phyloP scores from a whole-genome alignment of 2,888 invertebrate species.

The Ennomos erosarius region DNA sequence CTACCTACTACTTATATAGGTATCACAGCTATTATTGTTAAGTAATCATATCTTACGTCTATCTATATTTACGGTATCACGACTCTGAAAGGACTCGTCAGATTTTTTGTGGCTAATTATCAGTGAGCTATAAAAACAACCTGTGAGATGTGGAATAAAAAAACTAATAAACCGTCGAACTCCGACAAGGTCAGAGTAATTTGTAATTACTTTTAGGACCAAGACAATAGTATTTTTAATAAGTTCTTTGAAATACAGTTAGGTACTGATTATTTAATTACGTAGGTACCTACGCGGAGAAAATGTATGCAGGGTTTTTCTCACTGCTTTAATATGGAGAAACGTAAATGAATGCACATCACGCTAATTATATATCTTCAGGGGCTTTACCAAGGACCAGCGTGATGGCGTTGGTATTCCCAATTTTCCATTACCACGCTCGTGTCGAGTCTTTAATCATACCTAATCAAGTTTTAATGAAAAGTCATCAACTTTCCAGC shows the following conservation, averaged over 20 bases:
- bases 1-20: too few species aligned
- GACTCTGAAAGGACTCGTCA: conserved; percentile 12
- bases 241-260: not conserved
- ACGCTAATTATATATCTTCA: conserved; percentile 3
- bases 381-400: conserved; percentile 5
- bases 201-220: conserved; percentile 10
- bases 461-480: too few species aligned
- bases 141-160: conserved; percentile 1
- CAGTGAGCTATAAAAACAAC: conserved; percentile 20
- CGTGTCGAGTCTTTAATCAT: too few species aligned
- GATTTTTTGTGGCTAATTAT: conserved; percentile 13
- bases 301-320: too few species aligned
- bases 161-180: conserved; percentile 12
- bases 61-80: conserved; percentile 1
- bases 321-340: conserved; percentile 5
- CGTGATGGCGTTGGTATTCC: too few species aligned
- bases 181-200: conserved; percentile 50
- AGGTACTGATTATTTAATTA: too few species aligned
- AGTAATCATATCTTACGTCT: too few species aligned
- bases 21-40: too few species aligned
- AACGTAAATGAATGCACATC: not conserved
- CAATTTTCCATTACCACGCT: too few species aligned
- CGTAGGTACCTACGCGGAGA: too few species aligned
- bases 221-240: conserved; percentile 2
- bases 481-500: too few species aligned